Evolutionary conservation across 2,888 invertebrate genomes (phyloP), one percentile per base, ranked within the genome.

Genomic region (Philereme transversata): DNA sequence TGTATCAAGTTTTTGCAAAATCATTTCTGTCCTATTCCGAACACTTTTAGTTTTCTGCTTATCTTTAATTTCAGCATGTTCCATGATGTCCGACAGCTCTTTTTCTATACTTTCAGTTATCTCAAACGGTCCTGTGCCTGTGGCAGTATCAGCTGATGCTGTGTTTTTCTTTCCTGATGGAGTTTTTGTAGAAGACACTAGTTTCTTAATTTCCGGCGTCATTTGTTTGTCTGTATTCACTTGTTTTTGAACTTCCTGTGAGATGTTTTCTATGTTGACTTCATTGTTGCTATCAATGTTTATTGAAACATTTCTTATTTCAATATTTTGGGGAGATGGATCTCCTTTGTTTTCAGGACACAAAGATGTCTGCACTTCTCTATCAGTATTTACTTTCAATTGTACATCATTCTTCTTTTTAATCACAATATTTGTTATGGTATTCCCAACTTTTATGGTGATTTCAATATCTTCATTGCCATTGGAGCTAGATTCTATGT

Each of bases 101-200:
- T 83, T 88, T 75, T 88, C 90, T 49, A 87, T 81, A 83, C 88
- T 90, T 64, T 85, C 86, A 62, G 90, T 88, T 8, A 88, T 90
- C 75, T 88, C 86, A 75, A 81, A 83, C 22, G 83, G 81, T 52
- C 72, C 85, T 46, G 83, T 82, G 55, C 74, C 40, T 40, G 40
- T 40, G 4, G 22, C 80, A 61, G 90, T 91, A 34, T 88, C 90
- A 60, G 88, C 89, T 59, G 90, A 90, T 11, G 85, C 86, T 51
- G 90, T 91, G 66, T 87, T 83, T 73, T 87, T 90, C 44, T 69
- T 69, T 5, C 11, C 62, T 60, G 65, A 65, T 61, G 54, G 53
- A 33, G 57, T 48, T 62, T 67, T 65, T 3, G 47, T 22, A 52
- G 63, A 59, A 41, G 45, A 55, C 3, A 9, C 47, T 6, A 35